Conservation (phyloP, 2,888 invertebrate species). For the Cacoxenus indagator region DNA sequence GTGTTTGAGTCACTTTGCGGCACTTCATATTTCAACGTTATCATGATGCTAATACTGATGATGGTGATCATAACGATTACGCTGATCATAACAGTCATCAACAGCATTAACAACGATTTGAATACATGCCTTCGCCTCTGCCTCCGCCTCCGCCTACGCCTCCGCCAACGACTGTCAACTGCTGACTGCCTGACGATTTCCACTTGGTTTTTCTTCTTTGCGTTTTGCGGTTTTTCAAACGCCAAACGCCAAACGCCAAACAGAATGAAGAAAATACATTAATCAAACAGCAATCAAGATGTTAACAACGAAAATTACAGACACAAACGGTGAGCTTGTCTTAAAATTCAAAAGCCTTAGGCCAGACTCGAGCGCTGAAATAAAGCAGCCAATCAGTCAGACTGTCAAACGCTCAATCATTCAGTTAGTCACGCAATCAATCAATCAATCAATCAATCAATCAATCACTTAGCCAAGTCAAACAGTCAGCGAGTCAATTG, state of each 20-base stretch:
- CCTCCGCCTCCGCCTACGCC: too few relatives aligned
- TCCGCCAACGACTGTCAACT: too few relatives aligned
- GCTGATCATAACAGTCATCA: background rate
- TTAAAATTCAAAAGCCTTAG: too few relatives aligned
- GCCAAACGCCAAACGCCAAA: background rate
- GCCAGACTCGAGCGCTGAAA: too few relatives aligned
- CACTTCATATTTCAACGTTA: background rate
- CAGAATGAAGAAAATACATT: conserved; percentile 3
- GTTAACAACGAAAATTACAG: conserved; percentile 16
- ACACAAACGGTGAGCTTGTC: background rate
- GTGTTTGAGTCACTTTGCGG: background rate
- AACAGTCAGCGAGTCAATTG: background rate
- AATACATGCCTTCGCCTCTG: too few relatives aligned
- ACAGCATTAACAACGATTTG: too few relatives aligned
- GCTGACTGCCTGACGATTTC: too few relatives aligned
- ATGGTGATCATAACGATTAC: background rate
- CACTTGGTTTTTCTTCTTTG: too few relatives aligned
- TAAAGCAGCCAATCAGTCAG: too few relatives aligned
- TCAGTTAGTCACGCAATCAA: background rate
- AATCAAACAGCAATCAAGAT: conserved; percentile 19
- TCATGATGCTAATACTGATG: background rate
- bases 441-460: background rate
- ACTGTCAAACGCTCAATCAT: background rate
- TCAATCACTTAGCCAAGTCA: background rate
- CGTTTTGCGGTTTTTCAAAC: too few relatives aligned